phyloP scores from a whole-genome alignment of 2,888 invertebrate genomes.

The Pristionchus maxplancki region DNA sequence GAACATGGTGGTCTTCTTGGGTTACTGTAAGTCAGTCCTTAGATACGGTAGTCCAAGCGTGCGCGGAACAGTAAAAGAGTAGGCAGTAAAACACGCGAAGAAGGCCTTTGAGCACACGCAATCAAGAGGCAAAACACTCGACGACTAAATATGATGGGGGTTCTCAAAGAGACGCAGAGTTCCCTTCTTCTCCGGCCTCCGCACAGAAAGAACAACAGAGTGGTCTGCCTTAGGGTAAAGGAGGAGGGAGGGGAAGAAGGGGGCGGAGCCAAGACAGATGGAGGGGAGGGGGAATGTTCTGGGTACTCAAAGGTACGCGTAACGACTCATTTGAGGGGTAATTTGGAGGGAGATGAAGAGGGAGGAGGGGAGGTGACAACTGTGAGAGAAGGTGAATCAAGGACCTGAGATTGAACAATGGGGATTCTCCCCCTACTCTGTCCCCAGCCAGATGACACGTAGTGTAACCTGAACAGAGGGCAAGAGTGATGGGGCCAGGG shows the following conservation, averaged over 20 bases:
- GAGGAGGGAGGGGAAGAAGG: constrained; percentile 54
- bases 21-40: neutral
- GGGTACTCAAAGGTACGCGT: neutral
- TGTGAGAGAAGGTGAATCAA: neutral
- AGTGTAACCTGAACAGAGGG: constrained; percentile 14
- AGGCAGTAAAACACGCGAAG: neutral
- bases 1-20: neutral
- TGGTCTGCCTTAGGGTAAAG: neutral
- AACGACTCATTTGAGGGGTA: constrained; percentile 8
- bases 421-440: neutral
- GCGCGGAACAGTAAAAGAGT: neutral
- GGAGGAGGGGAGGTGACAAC: constrained; percentile 7
- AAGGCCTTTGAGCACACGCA: neutral
- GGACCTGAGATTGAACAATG: constrained; percentile 3
- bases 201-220: neutral
- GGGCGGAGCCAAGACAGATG: constrained; percentile 43
- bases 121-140: neutral
- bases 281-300: constrained; percentile 2
- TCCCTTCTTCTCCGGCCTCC: neutral
- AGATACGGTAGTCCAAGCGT: too few species aligned
- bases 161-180: neutral
- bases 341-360: neutral
- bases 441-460: neutral
- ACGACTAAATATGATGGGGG: neutral
- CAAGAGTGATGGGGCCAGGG: neutral